Evolutionary conservation across 2,797 vertebrate species (phyloP).

Genomic region (Dermochelys coriacea): DNA sequence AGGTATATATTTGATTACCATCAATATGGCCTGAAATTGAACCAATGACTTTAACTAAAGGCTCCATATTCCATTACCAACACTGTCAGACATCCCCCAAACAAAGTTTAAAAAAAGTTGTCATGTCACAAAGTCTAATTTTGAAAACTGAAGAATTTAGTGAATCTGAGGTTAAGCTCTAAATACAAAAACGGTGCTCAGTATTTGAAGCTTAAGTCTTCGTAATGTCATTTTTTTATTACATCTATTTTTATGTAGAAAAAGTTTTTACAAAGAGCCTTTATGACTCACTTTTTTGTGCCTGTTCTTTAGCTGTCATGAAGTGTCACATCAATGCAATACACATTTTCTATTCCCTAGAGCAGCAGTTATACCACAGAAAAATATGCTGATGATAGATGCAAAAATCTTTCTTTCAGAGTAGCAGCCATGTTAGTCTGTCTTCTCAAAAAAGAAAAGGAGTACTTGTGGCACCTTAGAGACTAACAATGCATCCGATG

Average conservation of each 20-base stretch:
- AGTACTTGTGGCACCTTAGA: no score
- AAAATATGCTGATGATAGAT: background rate
- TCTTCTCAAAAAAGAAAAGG: no score
- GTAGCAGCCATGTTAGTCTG: no score
- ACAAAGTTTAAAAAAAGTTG: background rate
- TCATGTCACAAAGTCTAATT: background rate
- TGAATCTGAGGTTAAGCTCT: background rate
- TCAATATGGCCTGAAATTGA: background rate
- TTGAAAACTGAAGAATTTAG: background rate
- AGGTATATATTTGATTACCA: background rate
- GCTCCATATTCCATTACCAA: background rate
- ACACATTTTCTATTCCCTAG: background rate
- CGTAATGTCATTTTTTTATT: background rate
- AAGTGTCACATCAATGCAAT: background rate
- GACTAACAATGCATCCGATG: no score
- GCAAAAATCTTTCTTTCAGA: background rate
- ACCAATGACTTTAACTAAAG: background rate
- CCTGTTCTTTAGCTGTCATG: background rate
- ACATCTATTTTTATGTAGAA: background rate
- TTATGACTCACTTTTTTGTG: background rate
- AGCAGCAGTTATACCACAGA: background rate
- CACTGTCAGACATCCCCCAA: rapidly evolving
- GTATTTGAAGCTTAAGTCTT: background rate
- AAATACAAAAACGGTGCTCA: background rate
- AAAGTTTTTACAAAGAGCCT: background rate